Evolutionary conservation across 1,140 invertebrate genomes (phyloP), one percentile per base, ranked within the genome.

Genomic region (Listronotus oregonensis): DNA sequence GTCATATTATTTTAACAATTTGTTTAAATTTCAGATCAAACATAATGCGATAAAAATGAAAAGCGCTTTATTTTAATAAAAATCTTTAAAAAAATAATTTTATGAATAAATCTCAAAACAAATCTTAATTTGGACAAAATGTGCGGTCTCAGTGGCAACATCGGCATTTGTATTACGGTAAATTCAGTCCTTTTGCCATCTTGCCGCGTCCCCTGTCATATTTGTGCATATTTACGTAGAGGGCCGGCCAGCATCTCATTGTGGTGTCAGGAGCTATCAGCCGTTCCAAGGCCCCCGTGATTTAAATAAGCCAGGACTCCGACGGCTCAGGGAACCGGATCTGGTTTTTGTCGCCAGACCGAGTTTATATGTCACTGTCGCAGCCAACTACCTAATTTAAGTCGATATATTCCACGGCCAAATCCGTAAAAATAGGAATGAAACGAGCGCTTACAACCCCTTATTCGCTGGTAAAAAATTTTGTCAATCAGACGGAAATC

Each of bases 251-350:
- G 71, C 69, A 64, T 72, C 68, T 63, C 71, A 74, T 71, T 73
- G 70, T 75, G 70, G 72, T 70, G 75, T 77, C 73, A 75, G 72
- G 74, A 75, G 73, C 71, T 73, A 75, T 77, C 75, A 74, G 72
- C 56, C 74, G 73, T 75, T 75, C 75, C 74, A 69, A 67, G 72
- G 69, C 67, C 67, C 67, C 68, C 66, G 69, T 73, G 75, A 77
- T 77, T 77, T 75, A 77, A 75, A 77, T 77, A 77, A 77, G 74
- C 74, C 75, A 71, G 74, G 74, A 77, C 75, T 76, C 54, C 34
- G 70, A 50, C 67, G 68, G 57, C 73, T 72, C 68, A 63, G 71
- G 72, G 71, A 77, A 73, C 70, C 69, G 71, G 72, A 75, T 77
- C 75, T 75, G 75, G 74, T 77, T 77, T n/a, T 77, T 77, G 75